These are phyloP conservation scores for Quadriops clusia DNA, from an alignment of 2,888 invertebrate genomes.

Conservation along the genomic window DNA sequence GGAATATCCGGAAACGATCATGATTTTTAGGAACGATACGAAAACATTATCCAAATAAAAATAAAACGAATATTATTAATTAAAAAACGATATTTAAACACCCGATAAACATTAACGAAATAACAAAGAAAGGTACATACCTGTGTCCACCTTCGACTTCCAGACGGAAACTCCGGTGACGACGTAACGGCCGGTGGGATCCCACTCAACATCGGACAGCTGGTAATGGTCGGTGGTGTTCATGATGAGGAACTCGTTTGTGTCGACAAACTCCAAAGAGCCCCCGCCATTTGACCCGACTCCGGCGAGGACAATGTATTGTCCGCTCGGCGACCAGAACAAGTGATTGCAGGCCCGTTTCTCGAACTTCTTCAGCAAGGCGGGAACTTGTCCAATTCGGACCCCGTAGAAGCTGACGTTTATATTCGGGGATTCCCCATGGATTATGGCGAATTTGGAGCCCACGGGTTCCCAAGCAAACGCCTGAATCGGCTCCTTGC, in stretches of 20 bases:
- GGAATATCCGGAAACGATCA: no score
- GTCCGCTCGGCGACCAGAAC: constrained; percentile 94
- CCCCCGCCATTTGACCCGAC: constrained; percentile 78
- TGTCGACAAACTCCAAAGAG: constrained; percentile 88
- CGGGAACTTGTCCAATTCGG: constrained; percentile 81
- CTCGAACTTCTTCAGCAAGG: constrained; percentile 76
- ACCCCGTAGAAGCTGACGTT: constrained; percentile 88
- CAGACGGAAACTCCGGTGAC: constrained; percentile 91
- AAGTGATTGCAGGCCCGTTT: constrained; percentile 82
- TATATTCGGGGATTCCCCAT: constrained; percentile 79
- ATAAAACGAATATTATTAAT: no score
- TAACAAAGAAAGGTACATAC: constrained; percentile 20
- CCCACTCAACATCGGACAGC: constrained; percentile 96
- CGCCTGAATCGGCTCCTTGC: constrained; percentile 83
- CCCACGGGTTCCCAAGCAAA: constrained; percentile 99
- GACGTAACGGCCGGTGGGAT: constrained; percentile 96
- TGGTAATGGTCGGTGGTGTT: constrained; percentile 85
- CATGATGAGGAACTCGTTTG: constrained; percentile 92
- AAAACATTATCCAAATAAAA: no score
- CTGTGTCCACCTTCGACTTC: constrained; percentile 80
- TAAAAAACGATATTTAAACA: no score
- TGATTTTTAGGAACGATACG: no score
- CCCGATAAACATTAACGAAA: neutral
- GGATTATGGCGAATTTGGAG: constrained; percentile 91
- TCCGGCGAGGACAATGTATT: constrained; percentile 89